phyloP scores from a whole-genome alignment of 1,140 invertebrate genomes.

The Cyclina sinensis region DNA sequence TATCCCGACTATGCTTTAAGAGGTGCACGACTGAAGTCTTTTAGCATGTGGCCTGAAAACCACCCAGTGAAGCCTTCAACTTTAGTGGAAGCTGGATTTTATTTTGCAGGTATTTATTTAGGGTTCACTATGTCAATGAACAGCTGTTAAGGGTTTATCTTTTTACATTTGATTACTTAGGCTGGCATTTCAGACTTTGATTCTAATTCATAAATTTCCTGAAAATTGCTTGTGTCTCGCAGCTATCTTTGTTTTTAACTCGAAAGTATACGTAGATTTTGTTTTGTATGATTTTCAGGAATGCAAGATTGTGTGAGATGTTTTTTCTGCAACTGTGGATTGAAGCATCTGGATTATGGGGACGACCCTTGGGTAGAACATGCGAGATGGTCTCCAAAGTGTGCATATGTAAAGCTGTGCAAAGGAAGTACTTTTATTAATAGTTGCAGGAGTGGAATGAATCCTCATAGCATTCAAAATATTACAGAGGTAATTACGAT shows the following conservation, averaged over 20 bases:
- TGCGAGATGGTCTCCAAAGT: not conserved
- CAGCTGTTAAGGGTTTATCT: too few species aligned
- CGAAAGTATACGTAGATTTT: too few species aligned
- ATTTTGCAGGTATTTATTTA: constrained; percentile 4
- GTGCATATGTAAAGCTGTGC: constrained; percentile 91
- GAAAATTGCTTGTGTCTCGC: not conserved
- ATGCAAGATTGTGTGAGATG: constrained; percentile 4
- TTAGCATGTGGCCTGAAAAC: not conserved
- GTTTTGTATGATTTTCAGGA: too few species aligned
- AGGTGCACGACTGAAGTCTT: not conserved
- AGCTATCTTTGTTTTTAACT: not conserved
- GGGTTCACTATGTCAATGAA: too few species aligned
- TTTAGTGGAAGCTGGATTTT: constrained; percentile 3
- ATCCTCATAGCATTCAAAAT: not conserved
- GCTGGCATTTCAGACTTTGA: not conserved
- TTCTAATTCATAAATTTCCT: not conserved
- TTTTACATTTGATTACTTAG: not conserved
- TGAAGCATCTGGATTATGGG: not conserved
- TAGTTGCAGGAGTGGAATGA: not conserved
- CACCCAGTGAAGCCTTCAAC: not conserved
- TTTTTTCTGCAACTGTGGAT: not conserved
- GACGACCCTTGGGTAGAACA: constrained; percentile 18
- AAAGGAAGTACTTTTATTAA: constrained; percentile 91
- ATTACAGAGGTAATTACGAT: too few species aligned
- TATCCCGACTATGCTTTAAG: constrained; percentile 2